Percentiles rank a stretch among this genome's conserved stretches.
phyloP scores from a whole-genome alignment of 2,797 vertebrate genomes.

The Choloepus didactylus region DNA sequence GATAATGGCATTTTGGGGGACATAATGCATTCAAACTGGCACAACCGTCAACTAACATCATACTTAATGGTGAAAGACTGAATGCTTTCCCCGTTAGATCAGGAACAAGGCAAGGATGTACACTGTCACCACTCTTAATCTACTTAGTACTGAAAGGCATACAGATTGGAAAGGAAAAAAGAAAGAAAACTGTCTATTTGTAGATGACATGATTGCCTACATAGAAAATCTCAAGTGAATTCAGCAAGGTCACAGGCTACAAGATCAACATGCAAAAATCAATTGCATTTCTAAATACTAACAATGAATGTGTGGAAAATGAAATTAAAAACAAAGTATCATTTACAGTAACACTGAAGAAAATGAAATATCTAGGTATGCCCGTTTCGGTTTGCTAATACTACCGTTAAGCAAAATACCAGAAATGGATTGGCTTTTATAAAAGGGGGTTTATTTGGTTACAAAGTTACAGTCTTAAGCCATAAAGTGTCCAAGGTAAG shows the following conservation, averaged over 20 bases:
- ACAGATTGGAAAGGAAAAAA: background rate
- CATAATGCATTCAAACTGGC: too few species aligned
- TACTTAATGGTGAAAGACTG: background rate
- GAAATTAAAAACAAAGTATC: background rate
- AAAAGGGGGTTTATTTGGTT: too few species aligned
- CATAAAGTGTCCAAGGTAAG: too few species aligned
- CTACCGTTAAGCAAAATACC: too few species aligned
- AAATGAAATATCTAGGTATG: background rate
- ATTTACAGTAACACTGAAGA: background rate
- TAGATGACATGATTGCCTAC: background rate
- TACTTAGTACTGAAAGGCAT: background rate
- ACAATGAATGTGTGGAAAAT: background rate
- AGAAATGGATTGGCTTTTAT: too few species aligned
- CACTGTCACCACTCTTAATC: background rate
- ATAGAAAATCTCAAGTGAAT: background rate
- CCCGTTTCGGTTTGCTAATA: too few species aligned
- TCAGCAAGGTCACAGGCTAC: background rate
- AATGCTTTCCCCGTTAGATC: background rate
- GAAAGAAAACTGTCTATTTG: background rate
- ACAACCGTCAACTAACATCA: background rate
- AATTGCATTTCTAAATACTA: background rate
- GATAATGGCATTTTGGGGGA: too few species aligned
- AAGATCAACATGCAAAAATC: slow-evolving; percentile 2
- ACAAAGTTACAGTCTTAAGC: too few species aligned
- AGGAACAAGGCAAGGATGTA: background rate